These are phyloP conservation scores for Andrena marginata DNA, from an alignment of 2,888 invertebrate genomes.

Conservation along the genomic window DNA sequence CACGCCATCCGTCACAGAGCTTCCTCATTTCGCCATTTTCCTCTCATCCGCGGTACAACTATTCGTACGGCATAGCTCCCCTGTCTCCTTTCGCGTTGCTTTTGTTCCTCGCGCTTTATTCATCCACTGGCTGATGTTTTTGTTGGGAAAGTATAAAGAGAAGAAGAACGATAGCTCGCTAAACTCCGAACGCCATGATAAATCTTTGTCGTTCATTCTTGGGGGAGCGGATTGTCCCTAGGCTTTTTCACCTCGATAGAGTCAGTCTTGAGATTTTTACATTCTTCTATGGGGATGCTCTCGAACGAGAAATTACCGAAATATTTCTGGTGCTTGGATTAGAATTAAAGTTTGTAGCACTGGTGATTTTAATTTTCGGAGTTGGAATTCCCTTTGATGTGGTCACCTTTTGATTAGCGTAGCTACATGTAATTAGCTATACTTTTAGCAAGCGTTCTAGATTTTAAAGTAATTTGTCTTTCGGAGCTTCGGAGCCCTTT, in stretches of 20 bases:
- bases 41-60: conserved; percentile 4
- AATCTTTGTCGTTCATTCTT: background rate
- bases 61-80: conserved; percentile 9
- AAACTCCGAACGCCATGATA: conserved; percentile 8
- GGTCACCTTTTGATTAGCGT: too few species aligned
- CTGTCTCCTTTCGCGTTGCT: background rate
- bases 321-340: too few species aligned
- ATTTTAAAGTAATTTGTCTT: background rate
- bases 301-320: too few species aligned
- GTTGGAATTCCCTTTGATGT: too few species aligned
- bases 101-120: conserved; percentile 19
- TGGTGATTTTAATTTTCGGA: too few species aligned
- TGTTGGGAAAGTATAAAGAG: conserved; percentile 16
- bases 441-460: background rate
- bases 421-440: background rate
- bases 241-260: background rate
- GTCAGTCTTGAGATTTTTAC: background rate
- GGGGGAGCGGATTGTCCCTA: background rate
- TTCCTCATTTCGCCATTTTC: conserved; percentile 60
- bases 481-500: background rate
- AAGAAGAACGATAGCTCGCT: conserved; percentile 26
- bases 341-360: too few species aligned
- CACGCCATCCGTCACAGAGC: conserved; percentile 50
- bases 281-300: too few species aligned
- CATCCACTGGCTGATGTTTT: background rate